phyloP scores from a whole-genome alignment of 2,113 vertebrate species.

The Dromiciops gliroides region DNA sequence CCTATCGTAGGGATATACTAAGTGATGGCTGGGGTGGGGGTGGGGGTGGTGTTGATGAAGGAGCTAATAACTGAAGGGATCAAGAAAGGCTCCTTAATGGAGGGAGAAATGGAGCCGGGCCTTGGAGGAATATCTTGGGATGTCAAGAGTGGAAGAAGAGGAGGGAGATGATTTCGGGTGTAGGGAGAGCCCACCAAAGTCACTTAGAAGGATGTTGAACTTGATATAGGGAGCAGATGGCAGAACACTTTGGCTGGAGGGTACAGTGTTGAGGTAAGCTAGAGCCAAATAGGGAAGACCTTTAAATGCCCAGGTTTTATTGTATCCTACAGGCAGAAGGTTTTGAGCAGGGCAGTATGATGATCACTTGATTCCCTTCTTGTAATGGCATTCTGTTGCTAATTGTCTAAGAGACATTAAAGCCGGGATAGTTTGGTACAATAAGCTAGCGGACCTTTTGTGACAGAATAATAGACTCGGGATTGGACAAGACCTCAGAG shows the following conservation, averaged over 20 bases:
- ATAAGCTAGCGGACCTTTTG: neutral
- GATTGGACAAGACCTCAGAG: neutral
- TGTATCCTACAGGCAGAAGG: neutral
- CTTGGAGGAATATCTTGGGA: neutral
- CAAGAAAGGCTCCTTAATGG: neutral
- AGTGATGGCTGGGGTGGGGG: too few relatives aligned
- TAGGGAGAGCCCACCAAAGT: neutral
- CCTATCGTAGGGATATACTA: neutral
- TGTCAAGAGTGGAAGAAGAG: neutral
- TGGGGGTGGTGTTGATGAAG: neutral
- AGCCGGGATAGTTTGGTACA: neutral
- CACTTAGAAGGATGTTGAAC: neutral
- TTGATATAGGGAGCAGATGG: accelerated
- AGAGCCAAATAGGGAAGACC: neutral
- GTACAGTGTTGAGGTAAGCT: neutral
- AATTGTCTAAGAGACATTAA: neutral
- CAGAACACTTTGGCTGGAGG: neutral
- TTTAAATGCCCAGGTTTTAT: neutral
- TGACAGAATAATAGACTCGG: neutral
- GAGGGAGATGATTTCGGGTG: neutral
- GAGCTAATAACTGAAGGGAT: neutral
- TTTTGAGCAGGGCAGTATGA: neutral
- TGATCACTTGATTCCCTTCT: neutral
- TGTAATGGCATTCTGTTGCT: neutral
- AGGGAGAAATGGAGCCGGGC: neutral